Base-by-base conservation (phyloP, 2,113 vertebrate genomes). In the Numida meleagris region DNA sequence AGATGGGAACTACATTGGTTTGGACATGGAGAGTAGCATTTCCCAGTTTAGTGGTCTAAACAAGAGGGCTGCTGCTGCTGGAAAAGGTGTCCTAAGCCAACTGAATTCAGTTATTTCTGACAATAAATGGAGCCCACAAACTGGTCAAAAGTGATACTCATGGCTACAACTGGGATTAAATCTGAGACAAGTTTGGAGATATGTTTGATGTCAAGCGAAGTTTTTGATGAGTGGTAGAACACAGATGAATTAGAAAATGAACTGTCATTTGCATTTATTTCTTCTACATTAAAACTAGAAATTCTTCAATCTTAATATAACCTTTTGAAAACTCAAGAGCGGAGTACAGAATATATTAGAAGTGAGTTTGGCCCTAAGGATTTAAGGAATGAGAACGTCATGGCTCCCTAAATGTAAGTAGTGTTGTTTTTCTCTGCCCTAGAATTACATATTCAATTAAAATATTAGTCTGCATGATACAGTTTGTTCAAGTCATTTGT, bases 401-500 rank as follows among this genome's bases (percentile, higher is more conserved):
- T 15, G 10, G 8, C 8, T 93, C n/a, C n/a, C 14, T 67, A 65
- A 89, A 88, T 57, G 25, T 73, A 74, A 89, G 23, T 40, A 67
- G 6, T 61, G 9, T 3, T 71, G 63, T 20, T 92, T 94, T 79
- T 59, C 36, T 63, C 57, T 89, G 65, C 27, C 17, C 62, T 82
- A 72, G n/a, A 88, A 81, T 84, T 74, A 73, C 58, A 85, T 77
- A 86, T 38, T 88, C n/a, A 78, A 75, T 88, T 94, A 78, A 81
- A 89, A 83, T 75, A 1, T 78, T 89, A 74, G 40, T 57, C 61
- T 88, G 9, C 68, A 40, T 72, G 65, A 82, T 71, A 75, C 11
- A 48, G 70, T 86, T 93, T 93, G 43, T 88, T 90, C 62, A 93
- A 94, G 43, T 62, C 82, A 97, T 97, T 95, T 95, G 21, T 2